Percentiles rank a stretch among this genome's conserved stretches.
phyloP scores from a whole-genome alignment of 2,888 invertebrate genomes.

The Papilio demoleus region DNA sequence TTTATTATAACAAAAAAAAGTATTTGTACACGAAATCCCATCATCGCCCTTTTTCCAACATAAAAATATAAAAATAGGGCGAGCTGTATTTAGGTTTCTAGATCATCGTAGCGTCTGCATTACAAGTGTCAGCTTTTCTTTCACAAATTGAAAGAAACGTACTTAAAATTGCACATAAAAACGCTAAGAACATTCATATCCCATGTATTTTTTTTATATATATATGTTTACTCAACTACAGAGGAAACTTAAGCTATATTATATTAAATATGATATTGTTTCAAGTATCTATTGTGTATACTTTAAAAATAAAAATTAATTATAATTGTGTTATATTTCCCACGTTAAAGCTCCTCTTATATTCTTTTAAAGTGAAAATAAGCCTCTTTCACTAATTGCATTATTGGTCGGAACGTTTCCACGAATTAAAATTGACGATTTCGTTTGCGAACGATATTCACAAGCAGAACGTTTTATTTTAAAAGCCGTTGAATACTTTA shows the following conservation, averaged over 20 bases:
- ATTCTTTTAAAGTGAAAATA: not conserved
- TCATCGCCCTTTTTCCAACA: not conserved
- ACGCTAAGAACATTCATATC: too few species aligned
- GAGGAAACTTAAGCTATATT: not conserved
- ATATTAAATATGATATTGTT: not conserved
- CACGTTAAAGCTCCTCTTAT: not conserved
- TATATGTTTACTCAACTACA: too few species aligned
- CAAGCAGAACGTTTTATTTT: conserved; percentile 12
- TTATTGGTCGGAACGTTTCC: conserved; percentile 20
- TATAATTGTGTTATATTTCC: not conserved
- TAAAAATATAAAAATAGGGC: conserved; percentile 14
- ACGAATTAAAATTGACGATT: conserved; percentile 17
- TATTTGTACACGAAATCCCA: not conserved
- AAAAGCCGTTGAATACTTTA: conserved; percentile 8
- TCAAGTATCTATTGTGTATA: not conserved
- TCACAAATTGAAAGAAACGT: conserved; percentile 10
- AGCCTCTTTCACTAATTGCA: conserved; percentile 15
- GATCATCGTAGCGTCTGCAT: conserved; percentile 22
- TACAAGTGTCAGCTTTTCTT: conserved; percentile 18
- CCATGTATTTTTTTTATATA: too few species aligned
- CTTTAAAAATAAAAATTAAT: not conserved
- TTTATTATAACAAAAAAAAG: not conserved
- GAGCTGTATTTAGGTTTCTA: conserved; percentile 24
- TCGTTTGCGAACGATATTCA: conserved; percentile 14
- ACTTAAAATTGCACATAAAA: not conserved